phyloP scores from a whole-genome alignment of 2,888 invertebrate species.

The Myopa tessellatipennis region DNA sequence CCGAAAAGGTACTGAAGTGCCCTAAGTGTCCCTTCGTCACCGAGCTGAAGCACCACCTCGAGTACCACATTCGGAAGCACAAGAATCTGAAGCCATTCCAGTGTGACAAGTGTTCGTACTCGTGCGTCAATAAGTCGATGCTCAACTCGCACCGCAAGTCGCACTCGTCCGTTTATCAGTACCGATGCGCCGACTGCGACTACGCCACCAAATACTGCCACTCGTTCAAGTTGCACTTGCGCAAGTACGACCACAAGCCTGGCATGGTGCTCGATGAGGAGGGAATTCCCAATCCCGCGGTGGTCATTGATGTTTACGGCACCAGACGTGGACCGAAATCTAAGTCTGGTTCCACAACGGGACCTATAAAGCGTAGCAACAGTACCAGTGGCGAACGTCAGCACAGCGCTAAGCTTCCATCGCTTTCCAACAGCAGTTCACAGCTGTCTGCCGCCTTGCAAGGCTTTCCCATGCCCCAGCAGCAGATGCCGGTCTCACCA shows the following conservation, averaged over 20 bases:
- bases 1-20: constrained; percentile 91
- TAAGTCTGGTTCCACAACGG: constrained; percentile 56
- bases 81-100: constrained; percentile 95
- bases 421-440: constrained; percentile 43
- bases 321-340: constrained; percentile 88
- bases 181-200: constrained; percentile 90
- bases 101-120: constrained; percentile 88
- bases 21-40: constrained; percentile 96
- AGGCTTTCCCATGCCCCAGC: constrained; percentile 54
- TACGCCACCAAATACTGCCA: constrained; percentile 99
- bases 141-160: constrained; percentile 97
- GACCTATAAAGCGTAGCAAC: constrained; percentile 42
- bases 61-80: constrained; percentile 96
- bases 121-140: constrained; percentile 99
- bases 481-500: constrained; percentile 56
- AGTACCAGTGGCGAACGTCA: constrained; percentile 41
- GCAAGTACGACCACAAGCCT: constrained; percentile 91
- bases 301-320: constrained; percentile 91
- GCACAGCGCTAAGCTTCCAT: constrained; percentile 40
- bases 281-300: constrained; percentile 87
- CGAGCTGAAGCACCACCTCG: constrained; percentile 97
- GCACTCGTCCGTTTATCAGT: constrained; percentile 92
- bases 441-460: constrained; percentile 63
- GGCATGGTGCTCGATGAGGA: constrained; percentile 91
- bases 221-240: constrained; percentile 92